Conservation (phyloP, 2,797 vertebrate genomes). For the Pteropus rufus region DNA sequence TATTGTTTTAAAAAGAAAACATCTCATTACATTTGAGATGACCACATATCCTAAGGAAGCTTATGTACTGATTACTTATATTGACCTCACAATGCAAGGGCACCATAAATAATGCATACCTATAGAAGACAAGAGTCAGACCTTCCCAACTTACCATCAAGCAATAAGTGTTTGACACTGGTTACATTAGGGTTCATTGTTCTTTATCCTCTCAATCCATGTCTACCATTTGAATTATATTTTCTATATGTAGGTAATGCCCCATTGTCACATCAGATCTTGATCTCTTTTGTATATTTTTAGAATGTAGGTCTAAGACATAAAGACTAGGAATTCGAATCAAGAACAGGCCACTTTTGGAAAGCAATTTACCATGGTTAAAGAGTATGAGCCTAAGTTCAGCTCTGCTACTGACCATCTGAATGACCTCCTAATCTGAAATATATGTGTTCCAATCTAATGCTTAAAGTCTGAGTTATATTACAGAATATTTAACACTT, state of each 20-base stretch:
- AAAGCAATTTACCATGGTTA: neutral
- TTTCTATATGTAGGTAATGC: neutral
- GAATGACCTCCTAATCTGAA: neutral
- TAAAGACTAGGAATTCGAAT: neutral
- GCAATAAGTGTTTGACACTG: neutral
- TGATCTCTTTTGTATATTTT: neutral
- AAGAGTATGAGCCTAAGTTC: neutral
- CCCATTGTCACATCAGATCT: neutral
- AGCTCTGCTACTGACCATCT: neutral
- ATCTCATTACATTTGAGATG: neutral
- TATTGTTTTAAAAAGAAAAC: neutral
- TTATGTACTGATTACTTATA: neutral
- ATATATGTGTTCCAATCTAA: neutral
- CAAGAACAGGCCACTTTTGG: neutral
- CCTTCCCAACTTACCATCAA: neutral
- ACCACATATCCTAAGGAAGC: neutral
- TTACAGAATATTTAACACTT: neutral
- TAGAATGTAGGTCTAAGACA: neutral
- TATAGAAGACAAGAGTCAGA: neutral
- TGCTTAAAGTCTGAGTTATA: neutral
- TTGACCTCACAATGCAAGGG: neutral
- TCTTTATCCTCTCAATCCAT: neutral
- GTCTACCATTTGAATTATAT: neutral
- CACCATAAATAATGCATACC: neutral
- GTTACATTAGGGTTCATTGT: neutral